Evolutionary conservation across 2,113 vertebrate species (phyloP), one percentile per base, ranked within the genome.

Genomic region (Xenopus laevis): DNA sequence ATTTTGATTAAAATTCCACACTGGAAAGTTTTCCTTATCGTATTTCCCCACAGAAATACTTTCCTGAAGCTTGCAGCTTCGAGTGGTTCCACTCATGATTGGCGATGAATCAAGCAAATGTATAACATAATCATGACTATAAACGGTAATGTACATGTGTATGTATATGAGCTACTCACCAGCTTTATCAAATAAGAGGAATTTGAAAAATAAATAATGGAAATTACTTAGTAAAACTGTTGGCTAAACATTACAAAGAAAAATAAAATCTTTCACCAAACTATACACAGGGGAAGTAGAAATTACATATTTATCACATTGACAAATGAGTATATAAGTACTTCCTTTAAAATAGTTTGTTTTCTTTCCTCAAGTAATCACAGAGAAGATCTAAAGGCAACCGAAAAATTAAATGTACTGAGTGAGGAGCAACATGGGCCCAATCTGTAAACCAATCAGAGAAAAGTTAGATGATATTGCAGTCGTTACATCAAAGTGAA

Each of bases 251-350:
- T 12, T n/a, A 67, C 20, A 16, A 60, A 65, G n/a, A 65, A 74
- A 60, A 74, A 30, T 57, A 60, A 27, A 74, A 74, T 33, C 44
- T 66, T 67, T 67, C 57, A 50, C 44, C 21, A 67, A 74, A 30
- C 23, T 20, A 67, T 67, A 16, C 52, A 58, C 15, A 33, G n/a
- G 72, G 72, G 55, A 67, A 59, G 55, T 74, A 46, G 13, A 60
- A 74, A 67, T 67, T 30, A 67, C 64, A 74, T 66, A 74, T 74
- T 67, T 67, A 74, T 66, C 64, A 50, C 53, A 44, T 50, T 74
- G 64, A 74, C 53, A 67, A 74, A 74, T 67, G 64, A 30, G 45
- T 33, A 59, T 67, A 67, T 74, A 74, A 74, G 62, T 67, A 30
- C 64, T 67, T 60, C 53, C 30, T 30, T 72, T 10, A 60, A n/a